These are phyloP conservation scores for Lacanobia oleracea DNA, from an alignment of 2,888 invertebrate species.

Conservation along the genomic window DNA sequence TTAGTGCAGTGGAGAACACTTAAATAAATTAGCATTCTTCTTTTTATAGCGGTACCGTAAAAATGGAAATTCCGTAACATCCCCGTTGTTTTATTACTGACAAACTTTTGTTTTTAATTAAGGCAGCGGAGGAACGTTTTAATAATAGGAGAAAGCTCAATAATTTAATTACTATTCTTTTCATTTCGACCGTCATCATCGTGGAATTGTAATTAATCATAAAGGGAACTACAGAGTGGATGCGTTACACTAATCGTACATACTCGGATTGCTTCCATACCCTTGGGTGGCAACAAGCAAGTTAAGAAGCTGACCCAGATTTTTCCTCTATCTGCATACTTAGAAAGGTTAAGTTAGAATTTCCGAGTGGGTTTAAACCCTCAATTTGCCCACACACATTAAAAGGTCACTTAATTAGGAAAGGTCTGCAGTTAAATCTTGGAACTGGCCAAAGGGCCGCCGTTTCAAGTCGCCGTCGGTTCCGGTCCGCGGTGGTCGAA, in stretches of 20 bases:
- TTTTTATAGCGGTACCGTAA: constrained; percentile 50
- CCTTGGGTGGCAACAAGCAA: constrained; percentile 10
- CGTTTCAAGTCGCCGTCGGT: constrained; percentile 69
- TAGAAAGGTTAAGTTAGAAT: constrained; percentile 38
- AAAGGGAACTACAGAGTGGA: constrained; percentile 4
- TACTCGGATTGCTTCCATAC: not conserved
- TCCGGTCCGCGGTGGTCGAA: constrained; percentile 55
- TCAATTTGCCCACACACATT: constrained; percentile 68
- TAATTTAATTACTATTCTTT: constrained; percentile 37
- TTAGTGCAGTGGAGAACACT: constrained; percentile 52
- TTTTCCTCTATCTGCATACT: constrained; percentile 37
- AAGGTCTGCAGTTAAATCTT: constrained; percentile 76
- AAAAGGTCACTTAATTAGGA: constrained; percentile 77
- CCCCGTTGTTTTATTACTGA: constrained; percentile 48
- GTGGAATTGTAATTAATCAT: constrained; percentile 13
- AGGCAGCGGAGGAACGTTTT: constrained; percentile 33
- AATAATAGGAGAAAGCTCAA: constrained; percentile 34
- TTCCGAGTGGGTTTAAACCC: constrained; percentile 56
- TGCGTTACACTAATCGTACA: constrained; percentile 11
- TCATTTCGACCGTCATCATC: constrained; percentile 6
- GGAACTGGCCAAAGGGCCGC: constrained; percentile 68
- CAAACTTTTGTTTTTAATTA: constrained; percentile 57
- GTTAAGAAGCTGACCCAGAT: constrained; percentile 44
- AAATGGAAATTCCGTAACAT: constrained; percentile 57
- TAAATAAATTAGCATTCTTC: constrained; percentile 61